Evolutionary conservation across 2,113 vertebrate genomes (phyloP), one percentile per base, ranked within the genome.

Genomic region (Vanacampus margaritifer): DNA sequence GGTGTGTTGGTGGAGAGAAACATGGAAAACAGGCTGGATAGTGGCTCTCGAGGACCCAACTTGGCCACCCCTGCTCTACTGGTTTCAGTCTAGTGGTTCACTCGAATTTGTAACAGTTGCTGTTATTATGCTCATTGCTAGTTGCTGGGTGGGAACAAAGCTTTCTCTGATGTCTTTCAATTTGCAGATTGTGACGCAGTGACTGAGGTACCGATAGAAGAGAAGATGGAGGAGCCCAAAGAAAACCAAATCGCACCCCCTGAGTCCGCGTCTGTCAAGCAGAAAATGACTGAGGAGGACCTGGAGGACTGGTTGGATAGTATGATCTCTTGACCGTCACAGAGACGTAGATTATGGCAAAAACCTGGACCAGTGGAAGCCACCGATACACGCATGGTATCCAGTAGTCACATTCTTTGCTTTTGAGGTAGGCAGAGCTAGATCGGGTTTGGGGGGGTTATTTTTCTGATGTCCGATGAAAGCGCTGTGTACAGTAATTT

Each of bases 221-320:
- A 74, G 51, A 62, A 72, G 68, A 50, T 12, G 26, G 57, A 81
- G 59, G 75, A 63, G 68, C 14, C 11, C 23, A 69, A 77, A 43
- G 68, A 61, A 7, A 59, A 58, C 57, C 72, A 70, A 0, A n/a
- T 70, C 51, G 41, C 46, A 4, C 75, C 70, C 12, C 67, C 64
- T 0, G 39, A 73, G 68, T n/a, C 54, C 17, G 46, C 60, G 14
- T 7, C 74, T 11, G 71, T 28, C 37, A 90, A 69, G 56, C 83
- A 87, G 76, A 79, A 88, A 56, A 63, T 96, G 76, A 94, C 93
- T 0, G 96, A 98, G 71, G 95, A 97, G 54, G 95, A 98, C 72
- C 93, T 99, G 60, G 96, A 99, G 86, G 95, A 98, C 26, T 99
- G 96, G 96, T 82, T 99, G 51, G 97, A 98, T 90, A 98, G 94